These are phyloP conservation scores for Malurus leucopterus DNA, from an alignment of 2,797 vertebrate species.

Conservation along the genomic window DNA sequence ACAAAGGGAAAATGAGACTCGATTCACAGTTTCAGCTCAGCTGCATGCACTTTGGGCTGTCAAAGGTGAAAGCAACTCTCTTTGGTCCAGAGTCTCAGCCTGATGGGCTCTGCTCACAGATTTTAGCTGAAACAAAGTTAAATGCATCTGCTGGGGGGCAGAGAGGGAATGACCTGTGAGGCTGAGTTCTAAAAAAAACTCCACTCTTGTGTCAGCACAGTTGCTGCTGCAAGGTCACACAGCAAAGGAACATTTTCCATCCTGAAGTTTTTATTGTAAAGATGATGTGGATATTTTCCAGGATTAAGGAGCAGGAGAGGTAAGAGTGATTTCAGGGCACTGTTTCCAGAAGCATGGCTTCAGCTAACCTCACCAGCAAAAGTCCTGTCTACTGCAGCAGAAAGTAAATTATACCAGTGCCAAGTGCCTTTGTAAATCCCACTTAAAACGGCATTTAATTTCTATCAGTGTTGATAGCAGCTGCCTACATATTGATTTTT, in stretches of 20 bases:
- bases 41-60: background rate
- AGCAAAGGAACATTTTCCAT: background rate
- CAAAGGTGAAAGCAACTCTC: background rate
- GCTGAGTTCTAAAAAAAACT: background rate
- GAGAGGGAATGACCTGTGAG: background rate
- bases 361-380: background rate
- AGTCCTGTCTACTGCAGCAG: background rate
- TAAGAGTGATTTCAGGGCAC: background rate
- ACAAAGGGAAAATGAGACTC: background rate
- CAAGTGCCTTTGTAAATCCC: background rate
- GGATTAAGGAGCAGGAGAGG: background rate
- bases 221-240: background rate
- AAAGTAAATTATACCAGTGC: background rate
- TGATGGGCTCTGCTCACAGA: background rate
- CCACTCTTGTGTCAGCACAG: accelerated
- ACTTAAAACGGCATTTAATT: background rate
- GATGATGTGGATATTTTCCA: background rate
- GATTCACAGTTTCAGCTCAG: background rate
- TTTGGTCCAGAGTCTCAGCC: background rate
- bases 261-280: background rate
- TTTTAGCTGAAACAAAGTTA: background rate
- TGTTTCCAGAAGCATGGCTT: background rate
- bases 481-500: background rate
- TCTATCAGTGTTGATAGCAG: background rate
- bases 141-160: background rate